Evolutionary conservation across 2,888 invertebrate species (phyloP).

Genomic region (Protula sp.): DNA sequence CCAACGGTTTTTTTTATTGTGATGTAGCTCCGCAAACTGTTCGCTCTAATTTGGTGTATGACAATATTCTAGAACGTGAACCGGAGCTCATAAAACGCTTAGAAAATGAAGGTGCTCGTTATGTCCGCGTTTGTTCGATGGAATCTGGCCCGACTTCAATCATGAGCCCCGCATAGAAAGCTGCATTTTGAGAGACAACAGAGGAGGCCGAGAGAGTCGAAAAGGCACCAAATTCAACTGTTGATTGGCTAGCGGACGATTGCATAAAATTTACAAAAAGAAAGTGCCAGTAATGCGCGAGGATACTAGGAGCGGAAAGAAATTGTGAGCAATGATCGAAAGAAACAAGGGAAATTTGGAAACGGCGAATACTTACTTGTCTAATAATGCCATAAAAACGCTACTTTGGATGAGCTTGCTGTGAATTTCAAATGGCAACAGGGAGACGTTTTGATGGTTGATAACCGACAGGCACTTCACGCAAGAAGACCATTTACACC

Average conservation of each 20-base stretch:
- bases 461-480: too few relatives aligned
- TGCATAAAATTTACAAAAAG: slow-evolving; percentile 30
- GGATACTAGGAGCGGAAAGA: slow-evolving; percentile 29
- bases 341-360: too few relatives aligned
- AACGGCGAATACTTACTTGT: too few relatives aligned
- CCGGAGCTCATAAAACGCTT: slow-evolving; percentile 28
- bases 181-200: slow-evolving; percentile 29
- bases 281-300: slow-evolving; percentile 30
- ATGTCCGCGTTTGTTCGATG: too few relatives aligned
- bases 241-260: slow-evolving; percentile 32
- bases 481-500: too few relatives aligned
- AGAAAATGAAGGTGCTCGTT: slow-evolving; percentile 26
- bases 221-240: slow-evolving; percentile 23
- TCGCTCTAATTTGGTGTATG: slow-evolving; percentile 29
- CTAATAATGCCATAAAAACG: too few relatives aligned
- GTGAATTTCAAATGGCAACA: too few relatives aligned
- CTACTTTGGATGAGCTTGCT: too few relatives aligned
- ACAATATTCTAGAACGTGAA: slow-evolving; percentile 20
- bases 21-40: slow-evolving; percentile 27
- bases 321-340: too few relatives aligned
- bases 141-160: too few relatives aligned
- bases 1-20: slow-evolving; percentile 32
- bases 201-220: slow-evolving; percentile 29
- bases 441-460: too few relatives aligned
- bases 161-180: slow-evolving; percentile 40